A percentile compares a stretch with the other conserved stretches of the same genome.
Evolutionary conservation across 2,113 vertebrate genomes (phyloP).

Genomic region (Stigmatopora argus): DNA sequence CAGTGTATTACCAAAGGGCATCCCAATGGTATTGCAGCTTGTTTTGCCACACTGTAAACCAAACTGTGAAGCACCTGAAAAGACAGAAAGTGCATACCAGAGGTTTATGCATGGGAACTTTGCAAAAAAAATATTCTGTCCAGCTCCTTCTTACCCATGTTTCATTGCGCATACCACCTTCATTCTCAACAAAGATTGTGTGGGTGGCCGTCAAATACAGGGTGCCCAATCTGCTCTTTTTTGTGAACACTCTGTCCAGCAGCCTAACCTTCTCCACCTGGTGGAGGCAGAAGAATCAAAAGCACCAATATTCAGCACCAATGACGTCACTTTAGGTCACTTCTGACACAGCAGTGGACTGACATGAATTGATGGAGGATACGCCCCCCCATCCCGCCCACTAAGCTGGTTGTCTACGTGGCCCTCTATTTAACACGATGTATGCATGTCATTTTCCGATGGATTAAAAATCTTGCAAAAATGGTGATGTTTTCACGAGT

Average conservation of each 20-base stretch:
- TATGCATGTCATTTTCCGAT: not conserved
- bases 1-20: conserved; percentile 82
- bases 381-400: not conserved
- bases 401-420: conserved; percentile 24
- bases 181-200: conserved; percentile 86
- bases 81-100: not conserved
- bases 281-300: conserved; percentile 16
- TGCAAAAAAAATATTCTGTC: not conserved
- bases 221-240: conserved; percentile 78
- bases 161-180: conserved; percentile 79
- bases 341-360: conserved; percentile 2
- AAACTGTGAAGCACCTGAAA: conserved; percentile 88
- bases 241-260: conserved; percentile 79
- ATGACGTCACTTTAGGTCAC: not conserved
- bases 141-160: conserved; percentile 79
- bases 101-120: not conserved
- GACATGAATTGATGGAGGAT: not conserved
- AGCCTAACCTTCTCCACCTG: conserved; percentile 90
- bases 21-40: conserved; percentile 72
- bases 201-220: conserved; percentile 91
- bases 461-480: not conserved
- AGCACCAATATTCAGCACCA: not conserved
- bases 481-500: not conserved
- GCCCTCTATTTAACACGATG: conserved; percentile 1
- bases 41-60: conserved; percentile 84